Base-by-base conservation (phyloP, 2,797 vertebrate genomes). In the Sebastes steindachneri region DNA sequence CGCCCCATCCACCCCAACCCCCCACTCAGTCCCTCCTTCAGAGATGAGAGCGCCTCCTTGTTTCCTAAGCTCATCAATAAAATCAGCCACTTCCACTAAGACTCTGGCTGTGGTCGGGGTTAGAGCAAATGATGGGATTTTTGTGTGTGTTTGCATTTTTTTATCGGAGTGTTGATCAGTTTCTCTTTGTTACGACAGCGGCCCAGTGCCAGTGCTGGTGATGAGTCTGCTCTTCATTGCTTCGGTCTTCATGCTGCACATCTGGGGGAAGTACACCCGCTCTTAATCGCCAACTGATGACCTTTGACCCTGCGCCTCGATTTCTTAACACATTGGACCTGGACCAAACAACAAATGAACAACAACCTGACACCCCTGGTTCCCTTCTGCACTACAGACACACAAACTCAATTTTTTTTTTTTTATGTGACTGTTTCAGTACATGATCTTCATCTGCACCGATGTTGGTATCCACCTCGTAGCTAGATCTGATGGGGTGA, bases 191-290 rank as follows among this genome's bases (percentile, higher is more conserved):
- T 79, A 33, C 80, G 51, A 88, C 95, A 99, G 99, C 74, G 99
- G 99, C 8, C 99, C 98, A 2, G 99, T 99, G 89, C 98, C 99
- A 41, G 99, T 99, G 87, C 93, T 99, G 94, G 98, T 99, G 92
- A 99, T 99, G 99, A 99, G 99, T 93, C 96, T 99, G 87, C 97
- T 99, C 90, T 99, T 99, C 96, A 99, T 99, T 79, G 98, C 99
- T 68, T 99, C 99, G 29, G 99, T 99, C 86, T 99, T 99, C 95
- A 99, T 99, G 99, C 96, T 99, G 91, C 99, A 99, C 95, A 99
- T 99, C 95, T 99, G 99, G 98, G 98, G 99, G 89, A 99, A 99
- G 95, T 99, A 99, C 91, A 99, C 99, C 73, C 98, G 98, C 83
- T 98, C 99, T 41, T 99, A 98, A 97, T 91, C 88, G 82, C 62